Evolutionary conservation across 2,797 vertebrate species (phyloP).

Genomic region (Protonibea diacanthus): DNA sequence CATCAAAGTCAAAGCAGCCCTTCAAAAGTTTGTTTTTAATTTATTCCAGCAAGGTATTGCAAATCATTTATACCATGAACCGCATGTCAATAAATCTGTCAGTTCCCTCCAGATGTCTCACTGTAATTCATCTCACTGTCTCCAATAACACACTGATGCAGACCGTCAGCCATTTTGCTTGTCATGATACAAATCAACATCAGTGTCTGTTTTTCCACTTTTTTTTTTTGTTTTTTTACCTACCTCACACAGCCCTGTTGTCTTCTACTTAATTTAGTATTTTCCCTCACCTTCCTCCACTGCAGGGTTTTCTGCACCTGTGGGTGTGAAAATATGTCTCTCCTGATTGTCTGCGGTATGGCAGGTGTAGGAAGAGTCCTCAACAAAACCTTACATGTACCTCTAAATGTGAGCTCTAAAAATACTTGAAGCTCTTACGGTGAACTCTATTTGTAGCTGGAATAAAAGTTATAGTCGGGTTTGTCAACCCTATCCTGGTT

Average conservation of each 20-base stretch:
- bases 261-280: not conserved
- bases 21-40: not conserved
- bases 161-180: not conserved
- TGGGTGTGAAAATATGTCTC: not conserved
- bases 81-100: slow-evolving; percentile 30
- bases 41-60: slow-evolving; percentile 11
- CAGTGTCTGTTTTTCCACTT: not conserved
- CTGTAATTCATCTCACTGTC: not conserved
- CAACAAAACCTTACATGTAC: not conserved
- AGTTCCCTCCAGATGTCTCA: not conserved
- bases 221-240: rapidly evolving
- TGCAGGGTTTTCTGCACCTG: not conserved
- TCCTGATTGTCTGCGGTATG: not conserved
- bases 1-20: not conserved
- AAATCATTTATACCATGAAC: not conserved
- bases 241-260: not conserved
- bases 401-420: not conserved
- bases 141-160: not conserved
- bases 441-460: not conserved
- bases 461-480: too few relatives aligned
- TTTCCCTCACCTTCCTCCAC: not conserved
- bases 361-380: not conserved
- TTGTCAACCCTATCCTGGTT: not conserved
- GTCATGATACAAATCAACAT: not conserved
- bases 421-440: not conserved